Base-by-base conservation (phyloP, 2,113 vertebrate species). In the Oplegnathus fasciatus region DNA sequence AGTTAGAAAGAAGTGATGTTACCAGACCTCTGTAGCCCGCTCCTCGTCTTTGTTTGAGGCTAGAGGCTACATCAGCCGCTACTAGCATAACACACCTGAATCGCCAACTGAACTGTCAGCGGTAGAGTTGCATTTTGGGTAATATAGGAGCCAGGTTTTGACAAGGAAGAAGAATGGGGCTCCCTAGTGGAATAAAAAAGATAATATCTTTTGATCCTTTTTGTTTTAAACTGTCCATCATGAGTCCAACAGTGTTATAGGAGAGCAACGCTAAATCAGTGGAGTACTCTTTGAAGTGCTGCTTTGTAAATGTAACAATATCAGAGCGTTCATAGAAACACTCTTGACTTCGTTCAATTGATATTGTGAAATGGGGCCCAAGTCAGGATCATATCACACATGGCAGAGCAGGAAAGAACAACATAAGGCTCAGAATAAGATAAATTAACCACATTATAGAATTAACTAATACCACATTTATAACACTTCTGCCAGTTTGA, bases 261-360 rank as follows among this genome's bases (percentile, higher is more conserved):
- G 8, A 42, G 55, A 15, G 2, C 6, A 22, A 7, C 17, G 52
- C 11, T 46, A 48, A 18, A 57, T 57, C 1, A 10, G 10, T 18
- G 1, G 2, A 24, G 32, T 28, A n/a, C 15, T 24, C 6, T 42
- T 30, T 68, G 30, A 17, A 64, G 34, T 52, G 2, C 3, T 46
- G n/a, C 48, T 70, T 28, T 69, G 52, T 40, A 85, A 61, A 70
- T 20, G 11, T 65, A 44, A 50, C 22, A 69, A 26, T n/a, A 60
- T 46, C 17, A 79, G 13, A 2, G 3, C 0, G 1, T 18, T 60
- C 9, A 32, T 11, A 65, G 48, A 85, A 66, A 52, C 17, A 69
- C 18, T 46, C 20, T 66, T 34, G 34, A 64, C 20, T 44, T 52
- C 0, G 15, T 6, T 70, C 9, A 32, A 0, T 6, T 24, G 14